Percentiles rank a stretch among this genome's conserved stretches.
Conservation (phyloP, 2,888 invertebrate species). For the Tenthredo mesomela region DNA sequence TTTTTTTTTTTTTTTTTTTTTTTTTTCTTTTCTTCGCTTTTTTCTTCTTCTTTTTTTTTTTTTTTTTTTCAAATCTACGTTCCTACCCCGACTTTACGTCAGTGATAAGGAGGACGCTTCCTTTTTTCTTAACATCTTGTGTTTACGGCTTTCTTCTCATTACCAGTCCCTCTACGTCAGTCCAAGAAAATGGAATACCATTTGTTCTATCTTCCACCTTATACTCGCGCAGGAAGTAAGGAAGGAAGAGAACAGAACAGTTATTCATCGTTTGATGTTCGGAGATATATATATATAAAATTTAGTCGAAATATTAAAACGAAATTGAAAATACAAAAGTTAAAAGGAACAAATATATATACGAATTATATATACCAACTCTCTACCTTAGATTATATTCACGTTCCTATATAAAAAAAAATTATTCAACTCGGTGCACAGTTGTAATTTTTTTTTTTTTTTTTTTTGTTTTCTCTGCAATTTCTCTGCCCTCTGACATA, state of each 20-base stretch:
- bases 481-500: background rate
- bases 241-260: background rate
- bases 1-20: background rate
- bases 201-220: background rate
- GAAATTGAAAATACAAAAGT: background rate
- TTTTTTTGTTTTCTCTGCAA: background rate
- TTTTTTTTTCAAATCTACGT: background rate
- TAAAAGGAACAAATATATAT: background rate
- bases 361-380: no score
- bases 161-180: slow-evolving; percentile 8
- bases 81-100: slow-evolving; percentile 1
- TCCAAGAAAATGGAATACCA: slow-evolving; percentile 6
- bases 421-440: background rate
- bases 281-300: background rate
- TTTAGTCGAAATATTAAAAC: background rate
- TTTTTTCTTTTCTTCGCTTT: background rate
- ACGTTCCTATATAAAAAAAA: no score
- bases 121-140: background rate
- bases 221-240: no score
- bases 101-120: background rate
- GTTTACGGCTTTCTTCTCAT: slow-evolving; percentile 27
- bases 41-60: background rate
- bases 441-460: background rate
- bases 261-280: slow-evolving; percentile 19
- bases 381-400: no score